A percentile compares a stretch with the other conserved stretches of the same genome.
These are phyloP conservation scores for Rhyacophila evoluta DNA, from an alignment of 2,888 invertebrate species.

Conservation along the genomic window DNA sequence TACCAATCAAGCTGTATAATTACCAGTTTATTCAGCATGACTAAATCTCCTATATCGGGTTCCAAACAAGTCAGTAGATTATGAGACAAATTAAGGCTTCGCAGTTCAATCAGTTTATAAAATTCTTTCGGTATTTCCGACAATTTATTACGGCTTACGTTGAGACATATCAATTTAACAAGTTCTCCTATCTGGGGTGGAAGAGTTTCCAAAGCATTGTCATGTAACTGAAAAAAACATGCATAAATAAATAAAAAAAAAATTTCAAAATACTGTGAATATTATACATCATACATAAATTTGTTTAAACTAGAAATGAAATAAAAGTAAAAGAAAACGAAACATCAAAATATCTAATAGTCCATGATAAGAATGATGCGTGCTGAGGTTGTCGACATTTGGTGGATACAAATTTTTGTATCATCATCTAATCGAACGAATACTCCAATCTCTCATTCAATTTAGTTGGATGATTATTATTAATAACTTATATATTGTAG, in stretches of 20 bases:
- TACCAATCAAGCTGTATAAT: slow-evolving; percentile 47
- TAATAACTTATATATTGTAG: too few relatives aligned
- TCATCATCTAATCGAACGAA: too few relatives aligned
- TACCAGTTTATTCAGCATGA: slow-evolving; percentile 83
- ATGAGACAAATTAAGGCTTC: slow-evolving; percentile 79
- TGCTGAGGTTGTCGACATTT: too few relatives aligned
- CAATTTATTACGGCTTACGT: slow-evolving; percentile 78
- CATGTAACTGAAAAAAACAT: slow-evolving; percentile 76
- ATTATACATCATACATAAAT: too few relatives aligned
- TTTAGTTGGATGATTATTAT: too few relatives aligned
- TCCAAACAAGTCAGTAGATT: slow-evolving; percentile 78
- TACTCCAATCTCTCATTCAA: too few relatives aligned
- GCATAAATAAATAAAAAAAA: slow-evolving; percentile 55
- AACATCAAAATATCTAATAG: too few relatives aligned
- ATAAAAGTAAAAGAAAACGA: too few relatives aligned
- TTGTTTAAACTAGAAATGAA: too few relatives aligned
- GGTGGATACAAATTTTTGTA: too few relatives aligned
- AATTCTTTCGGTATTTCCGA: slow-evolving; percentile 73
- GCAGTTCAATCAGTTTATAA: slow-evolving; percentile 77
- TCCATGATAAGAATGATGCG: too few relatives aligned
- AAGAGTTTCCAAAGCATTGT: slow-evolving; percentile 80
- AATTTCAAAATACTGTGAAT: too few relatives aligned
- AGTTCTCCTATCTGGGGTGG: slow-evolving; percentile 82
- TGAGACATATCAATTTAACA: slow-evolving; percentile 75
- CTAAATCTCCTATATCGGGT: slow-evolving; percentile 81